Evolutionary conservation across 2,113 vertebrate species (phyloP), one percentile per base, ranked within the genome.

Genomic region (Sialia sialis): DNA sequence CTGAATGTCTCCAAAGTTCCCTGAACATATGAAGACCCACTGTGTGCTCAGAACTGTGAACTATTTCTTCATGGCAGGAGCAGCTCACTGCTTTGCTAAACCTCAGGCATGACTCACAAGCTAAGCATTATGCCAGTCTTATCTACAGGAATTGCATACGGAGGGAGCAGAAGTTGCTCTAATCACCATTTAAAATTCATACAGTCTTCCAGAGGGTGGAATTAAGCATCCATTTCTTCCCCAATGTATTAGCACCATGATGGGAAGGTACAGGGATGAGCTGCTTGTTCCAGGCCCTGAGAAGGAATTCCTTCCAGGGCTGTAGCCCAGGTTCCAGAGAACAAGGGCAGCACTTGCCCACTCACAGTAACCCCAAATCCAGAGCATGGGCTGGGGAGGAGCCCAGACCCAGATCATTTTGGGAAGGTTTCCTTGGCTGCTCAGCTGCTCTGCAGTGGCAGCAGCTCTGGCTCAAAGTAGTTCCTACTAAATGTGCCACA

Each of bases 121-220:
- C 79, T 15, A 10, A 90, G 84, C 16, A 1, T 56, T 82, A 10
- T 3, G 8, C 41, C 82, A 30, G 4, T 43, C 82, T 76, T 26
- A 30, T 21, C 82, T 58, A 7, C 1, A 3, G 63, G 70, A 87
- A 56, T 17, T 68, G 36, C 44, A 27, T 16, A 29, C 0, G 0
- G 56, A 91, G 70, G 30, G 69, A 58, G 74, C 78, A 84, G 84
- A 70, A 92, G 64, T 48, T 48, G 7, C 63, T 84, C 30, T 76
- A 41, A 69, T 48, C 54, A 51, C 36, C 18, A 9, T 34, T 69
- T 82, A 44, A 82, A 87, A 91, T 85, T 80, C 82, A 54, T 39
- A 15, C 48, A 10, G 36, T 18, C 62, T 93, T 87, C 39, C 54
- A 62, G n/a, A 80, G 66, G 62, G 32, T 93, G 63, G 63, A 60